phyloP scores from a whole-genome alignment of 2,113 vertebrate genomes.

The Thinocorus orbignyianus region DNA sequence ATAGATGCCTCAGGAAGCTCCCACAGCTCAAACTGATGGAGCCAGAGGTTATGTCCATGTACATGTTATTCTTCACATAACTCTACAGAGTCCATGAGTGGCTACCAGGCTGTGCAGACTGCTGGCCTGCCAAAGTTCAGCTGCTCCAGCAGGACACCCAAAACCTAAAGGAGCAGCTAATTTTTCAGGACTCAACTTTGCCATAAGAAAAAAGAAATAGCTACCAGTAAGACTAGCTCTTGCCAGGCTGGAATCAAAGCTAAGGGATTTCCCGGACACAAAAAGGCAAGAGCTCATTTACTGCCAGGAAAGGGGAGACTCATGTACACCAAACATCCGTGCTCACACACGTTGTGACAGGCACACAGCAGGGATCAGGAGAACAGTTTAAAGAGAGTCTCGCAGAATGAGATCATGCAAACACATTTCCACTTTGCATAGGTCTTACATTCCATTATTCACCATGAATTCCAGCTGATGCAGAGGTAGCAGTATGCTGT shows the following conservation, averaged over 20 bases:
- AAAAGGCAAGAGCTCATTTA: not conserved
- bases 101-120: not conserved
- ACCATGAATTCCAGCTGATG: not conserved
- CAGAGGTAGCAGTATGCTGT: not conserved
- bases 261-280: not conserved
- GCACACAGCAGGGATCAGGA: not conserved
- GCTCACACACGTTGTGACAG: not conserved
- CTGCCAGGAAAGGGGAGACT: not conserved
- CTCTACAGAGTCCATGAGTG: accelerated
- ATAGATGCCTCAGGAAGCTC: not conserved
- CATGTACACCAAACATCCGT: accelerated
- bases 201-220: not conserved
- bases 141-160: not conserved
- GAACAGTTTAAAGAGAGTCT: not conserved
- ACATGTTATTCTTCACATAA: not conserved
- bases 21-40: not conserved
- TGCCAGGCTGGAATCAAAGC: accelerated
- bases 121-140: not conserved
- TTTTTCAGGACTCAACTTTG: not conserved
- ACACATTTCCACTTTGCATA: not conserved
- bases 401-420: not conserved
- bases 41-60: not conserved
- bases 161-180: not conserved
- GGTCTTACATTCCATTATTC: not conserved
- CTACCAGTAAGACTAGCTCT: not conserved